These are phyloP conservation scores for Callyntrura guangdongensis DNA, from an alignment of 2,888 invertebrate species.

Conservation along the genomic window DNA sequence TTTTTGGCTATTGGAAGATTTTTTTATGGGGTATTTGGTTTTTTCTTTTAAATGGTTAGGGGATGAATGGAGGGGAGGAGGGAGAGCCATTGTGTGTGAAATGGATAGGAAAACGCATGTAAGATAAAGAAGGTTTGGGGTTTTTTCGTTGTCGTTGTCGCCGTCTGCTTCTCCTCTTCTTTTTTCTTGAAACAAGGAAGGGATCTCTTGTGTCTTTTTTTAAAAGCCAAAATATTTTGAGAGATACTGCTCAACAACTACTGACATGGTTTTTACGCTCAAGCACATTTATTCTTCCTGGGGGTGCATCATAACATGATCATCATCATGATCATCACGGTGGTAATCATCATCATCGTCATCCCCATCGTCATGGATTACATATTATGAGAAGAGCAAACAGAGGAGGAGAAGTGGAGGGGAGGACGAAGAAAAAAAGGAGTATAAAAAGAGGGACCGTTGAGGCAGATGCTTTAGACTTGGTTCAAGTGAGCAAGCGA, in stretches of 20 bases:
- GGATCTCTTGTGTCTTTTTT: constrained; percentile 68
- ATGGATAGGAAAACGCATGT: constrained; percentile 49
- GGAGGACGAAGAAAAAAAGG: constrained; percentile 77
- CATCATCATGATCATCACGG: constrained; percentile 14
- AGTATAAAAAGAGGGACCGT: constrained; percentile 81
- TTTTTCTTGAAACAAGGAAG: constrained; percentile 81
- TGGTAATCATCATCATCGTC: not conserved
- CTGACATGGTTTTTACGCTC: constrained; percentile 85
- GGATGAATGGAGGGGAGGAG: constrained; percentile 49
- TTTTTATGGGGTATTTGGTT: not conserved
- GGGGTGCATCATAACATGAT: constrained; percentile 69
- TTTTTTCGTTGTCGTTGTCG: constrained; percentile 15
- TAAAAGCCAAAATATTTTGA: constrained; percentile 9
- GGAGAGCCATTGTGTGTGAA: constrained; percentile 19
- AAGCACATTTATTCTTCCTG: constrained; percentile 84
- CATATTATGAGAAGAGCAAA: constrained; percentile 6
- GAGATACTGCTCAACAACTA: constrained; percentile 22
- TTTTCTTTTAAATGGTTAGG: constrained; percentile 41
- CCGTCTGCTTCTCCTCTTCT: too few species aligned
- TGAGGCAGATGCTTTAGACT: constrained; percentile 26
- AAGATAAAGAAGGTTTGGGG: constrained; percentile 43
- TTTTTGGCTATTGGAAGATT: not conserved
- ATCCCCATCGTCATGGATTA: constrained; percentile 3
- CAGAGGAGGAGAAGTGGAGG: constrained; percentile 37
- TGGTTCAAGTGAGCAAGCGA: constrained; percentile 32